Percentiles rank a stretch among this genome's conserved stretches.
Conservation (phyloP, 2,888 invertebrate species). For the Entomobrya proxima region DNA sequence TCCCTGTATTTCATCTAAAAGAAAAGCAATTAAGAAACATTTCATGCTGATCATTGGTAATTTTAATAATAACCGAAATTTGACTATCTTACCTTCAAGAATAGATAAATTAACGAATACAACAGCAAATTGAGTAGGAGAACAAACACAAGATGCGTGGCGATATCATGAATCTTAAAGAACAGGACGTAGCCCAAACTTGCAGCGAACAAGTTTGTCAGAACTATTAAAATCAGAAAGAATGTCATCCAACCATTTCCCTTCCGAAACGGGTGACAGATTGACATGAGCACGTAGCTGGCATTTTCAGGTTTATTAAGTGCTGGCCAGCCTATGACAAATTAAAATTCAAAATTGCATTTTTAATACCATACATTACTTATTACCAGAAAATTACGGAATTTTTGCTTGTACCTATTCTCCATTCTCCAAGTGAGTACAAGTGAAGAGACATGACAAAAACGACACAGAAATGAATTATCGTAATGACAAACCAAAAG, state of each 20-base stretch:
- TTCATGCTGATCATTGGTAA: conserved; percentile 48
- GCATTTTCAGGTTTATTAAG: background rate
- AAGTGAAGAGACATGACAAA: conserved; percentile 84
- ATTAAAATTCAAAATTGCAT: background rate
- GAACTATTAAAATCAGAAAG: conserved; percentile 64
- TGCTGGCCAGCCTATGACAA: background rate
- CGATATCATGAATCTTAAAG: conserved; percentile 82
- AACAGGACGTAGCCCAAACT: conserved; percentile 42
- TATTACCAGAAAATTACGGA: background rate
- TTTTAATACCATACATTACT: background rate
- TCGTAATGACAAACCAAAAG: conserved; percentile 86
- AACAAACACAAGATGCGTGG: conserved; percentile 86
- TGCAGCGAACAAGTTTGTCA: conserved; percentile 57
- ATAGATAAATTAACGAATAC: conserved; percentile 87
- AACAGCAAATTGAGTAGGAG: conserved; percentile 89
- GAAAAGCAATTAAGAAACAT: background rate
- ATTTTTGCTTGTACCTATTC: conserved; percentile 79
- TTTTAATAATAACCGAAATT: background rate
- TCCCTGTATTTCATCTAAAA: conserved; percentile 79
- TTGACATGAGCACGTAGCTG: background rate
- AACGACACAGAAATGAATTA: conserved; percentile 83
- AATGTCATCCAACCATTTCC: conserved; percentile 77
- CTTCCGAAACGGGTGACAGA: conserved; percentile 74
- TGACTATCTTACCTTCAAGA: conserved; percentile 84
- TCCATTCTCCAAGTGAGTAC: conserved; percentile 86